phyloP scores from a whole-genome alignment of 2,888 invertebrate species.

The Leuctra nigra region DNA sequence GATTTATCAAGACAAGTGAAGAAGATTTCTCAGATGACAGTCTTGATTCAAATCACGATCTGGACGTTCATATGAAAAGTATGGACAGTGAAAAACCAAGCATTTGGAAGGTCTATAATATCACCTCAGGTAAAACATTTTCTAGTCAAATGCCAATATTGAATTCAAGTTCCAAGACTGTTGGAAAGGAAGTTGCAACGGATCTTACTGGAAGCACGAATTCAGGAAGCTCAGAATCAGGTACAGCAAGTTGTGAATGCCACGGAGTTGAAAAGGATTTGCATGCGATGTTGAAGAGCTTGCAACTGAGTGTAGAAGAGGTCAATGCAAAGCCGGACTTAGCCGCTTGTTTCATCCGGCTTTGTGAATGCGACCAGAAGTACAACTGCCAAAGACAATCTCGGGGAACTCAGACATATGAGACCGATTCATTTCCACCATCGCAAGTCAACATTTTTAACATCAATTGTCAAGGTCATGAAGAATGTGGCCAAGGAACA shows the following conservation, averaged over 20 bases:
- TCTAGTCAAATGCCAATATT: not conserved
- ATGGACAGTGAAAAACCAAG: not conserved
- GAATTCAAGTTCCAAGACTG: not conserved
- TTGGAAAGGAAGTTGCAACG: too few species aligned
- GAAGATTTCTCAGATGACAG: constrained; percentile 26
- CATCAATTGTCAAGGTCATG: not conserved
- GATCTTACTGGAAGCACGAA: not conserved
- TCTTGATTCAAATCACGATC: constrained; percentile 17
- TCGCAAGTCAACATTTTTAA: too few species aligned
- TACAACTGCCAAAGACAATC: not conserved
- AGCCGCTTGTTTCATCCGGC: not conserved
- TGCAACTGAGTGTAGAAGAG: not conserved
- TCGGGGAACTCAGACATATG: not conserved
- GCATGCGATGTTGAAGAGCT: not conserved
- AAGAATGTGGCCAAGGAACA: too few species aligned
- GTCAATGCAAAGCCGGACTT: not conserved
- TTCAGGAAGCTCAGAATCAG: not conserved
- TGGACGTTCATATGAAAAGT: not conserved
- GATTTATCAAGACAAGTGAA: constrained; percentile 5
- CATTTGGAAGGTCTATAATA: constrained; percentile 2
- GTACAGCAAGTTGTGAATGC: not conserved
- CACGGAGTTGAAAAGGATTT: not conserved
- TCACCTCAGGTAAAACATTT: not conserved
- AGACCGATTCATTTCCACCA: too few species aligned
- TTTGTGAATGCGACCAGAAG: not conserved